These are phyloP conservation scores for Craterocephalus amniculus DNA, from an alignment of 2,797 vertebrate species.

Conservation along the genomic window DNA sequence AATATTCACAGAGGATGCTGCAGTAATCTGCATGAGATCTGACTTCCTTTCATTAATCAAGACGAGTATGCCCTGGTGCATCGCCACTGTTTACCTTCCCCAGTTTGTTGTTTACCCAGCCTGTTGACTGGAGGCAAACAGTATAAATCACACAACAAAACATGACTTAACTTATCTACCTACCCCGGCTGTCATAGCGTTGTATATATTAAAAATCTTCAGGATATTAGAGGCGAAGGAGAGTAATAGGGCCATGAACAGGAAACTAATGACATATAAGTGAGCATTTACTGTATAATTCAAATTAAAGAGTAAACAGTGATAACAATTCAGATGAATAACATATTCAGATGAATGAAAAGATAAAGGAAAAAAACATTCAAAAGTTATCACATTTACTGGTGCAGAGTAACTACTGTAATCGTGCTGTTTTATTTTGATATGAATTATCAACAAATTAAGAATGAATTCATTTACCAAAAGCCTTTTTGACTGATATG, in stretches of 20 bases:
- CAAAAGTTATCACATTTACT: no score
- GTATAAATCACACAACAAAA: conserved; percentile 71
- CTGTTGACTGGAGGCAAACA: conserved; percentile 79
- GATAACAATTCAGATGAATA: neutral
- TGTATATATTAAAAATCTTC: conserved; percentile 30
- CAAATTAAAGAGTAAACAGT: conserved; percentile 15
- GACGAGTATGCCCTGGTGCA: conserved; percentile 74
- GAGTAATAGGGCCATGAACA: neutral
- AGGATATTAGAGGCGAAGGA: conserved; percentile 21
- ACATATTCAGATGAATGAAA: neutral
- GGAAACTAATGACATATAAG: conserved; percentile 31
- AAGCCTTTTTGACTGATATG: neutral
- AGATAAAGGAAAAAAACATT: no score
- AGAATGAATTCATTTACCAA: neutral
- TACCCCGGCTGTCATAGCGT: conserved; percentile 29
- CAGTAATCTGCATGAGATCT: conserved; percentile 81
- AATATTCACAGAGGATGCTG: conserved; percentile 77
- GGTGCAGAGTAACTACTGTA: no score
- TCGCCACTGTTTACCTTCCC: conserved; percentile 73
- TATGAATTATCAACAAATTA: neutral
- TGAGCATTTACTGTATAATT: conserved; percentile 15
- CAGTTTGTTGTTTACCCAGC: conserved; percentile 76
- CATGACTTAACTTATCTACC: conserved; percentile 63
- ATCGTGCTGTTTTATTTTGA: neutral
- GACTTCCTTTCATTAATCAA: conserved; percentile 83